These are phyloP conservation scores for Fregata magnificens DNA, from an alignment of 2,113 vertebrate species.

Conservation along the genomic window DNA sequence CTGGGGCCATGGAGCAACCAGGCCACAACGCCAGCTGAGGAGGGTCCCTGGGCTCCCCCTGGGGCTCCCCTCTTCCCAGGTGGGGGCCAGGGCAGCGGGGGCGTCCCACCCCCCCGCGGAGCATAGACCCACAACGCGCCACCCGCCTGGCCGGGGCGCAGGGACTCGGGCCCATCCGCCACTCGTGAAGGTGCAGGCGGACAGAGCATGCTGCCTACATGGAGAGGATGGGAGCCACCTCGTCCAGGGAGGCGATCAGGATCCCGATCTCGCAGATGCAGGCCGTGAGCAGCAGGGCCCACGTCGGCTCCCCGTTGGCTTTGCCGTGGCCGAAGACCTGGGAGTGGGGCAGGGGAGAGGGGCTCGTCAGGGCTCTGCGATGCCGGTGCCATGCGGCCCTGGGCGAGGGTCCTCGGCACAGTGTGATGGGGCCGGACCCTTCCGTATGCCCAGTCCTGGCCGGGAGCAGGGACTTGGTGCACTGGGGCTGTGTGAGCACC, in stretches of 20 bases:
- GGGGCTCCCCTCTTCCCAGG: background rate
- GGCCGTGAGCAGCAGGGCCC: slow-evolving; percentile 94
- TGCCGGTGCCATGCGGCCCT: accelerated
- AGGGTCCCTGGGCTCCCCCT: background rate
- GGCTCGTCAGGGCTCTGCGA: accelerated
- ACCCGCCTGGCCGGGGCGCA: background rate
- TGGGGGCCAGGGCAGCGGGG: background rate
- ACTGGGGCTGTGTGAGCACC: accelerated
- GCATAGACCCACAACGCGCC: background rate
- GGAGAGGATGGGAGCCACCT: slow-evolving; percentile 96
- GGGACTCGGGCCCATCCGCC: accelerated
- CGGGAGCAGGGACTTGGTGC: background rate
- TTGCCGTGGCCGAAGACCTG: slow-evolving; percentile 98
- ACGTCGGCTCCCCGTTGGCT: slow-evolving; percentile 96
- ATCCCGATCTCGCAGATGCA: slow-evolving; percentile 97
- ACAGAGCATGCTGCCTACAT: slow-evolving; percentile 81
- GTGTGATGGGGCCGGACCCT: accelerated
- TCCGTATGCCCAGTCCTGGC: background rate
- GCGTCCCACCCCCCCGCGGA: accelerated
- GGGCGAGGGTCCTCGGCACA: background rate
- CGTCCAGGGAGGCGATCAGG: slow-evolving; percentile 95
- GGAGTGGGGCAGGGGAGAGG: accelerated
- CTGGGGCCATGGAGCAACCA: accelerated
- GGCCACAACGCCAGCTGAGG: accelerated
- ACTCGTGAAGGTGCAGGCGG: background rate